Percentiles rank a stretch among this genome's conserved stretches.
These are phyloP conservation scores for Macrotus californicus DNA, from an alignment of 2,113 vertebrate genomes.

Conservation along the genomic window DNA sequence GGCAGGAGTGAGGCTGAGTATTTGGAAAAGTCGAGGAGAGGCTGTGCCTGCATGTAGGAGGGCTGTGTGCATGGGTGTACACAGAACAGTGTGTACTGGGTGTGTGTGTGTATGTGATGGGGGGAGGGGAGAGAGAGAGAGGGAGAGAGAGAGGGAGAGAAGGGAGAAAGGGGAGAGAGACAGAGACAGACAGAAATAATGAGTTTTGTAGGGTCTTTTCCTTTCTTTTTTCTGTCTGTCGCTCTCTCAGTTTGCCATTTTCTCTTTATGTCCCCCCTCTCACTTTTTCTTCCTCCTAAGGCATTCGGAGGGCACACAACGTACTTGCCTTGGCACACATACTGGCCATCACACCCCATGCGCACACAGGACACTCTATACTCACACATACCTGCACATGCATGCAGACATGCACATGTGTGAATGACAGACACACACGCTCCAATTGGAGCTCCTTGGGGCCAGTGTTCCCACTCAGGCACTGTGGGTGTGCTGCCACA, in stretches of 20 bases:
- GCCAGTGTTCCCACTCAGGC: no score
- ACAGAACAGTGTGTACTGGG: not conserved
- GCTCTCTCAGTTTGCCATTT: not conserved
- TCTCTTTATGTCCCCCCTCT: not conserved
- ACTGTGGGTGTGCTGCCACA: fast-evolving
- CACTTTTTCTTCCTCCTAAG: not conserved
- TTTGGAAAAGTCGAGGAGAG: not conserved
- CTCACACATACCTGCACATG: fast-evolving
- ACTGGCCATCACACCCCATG: fast-evolving
- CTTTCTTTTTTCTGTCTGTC: not conserved
- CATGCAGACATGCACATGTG: fast-evolving
- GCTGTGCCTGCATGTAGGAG: not conserved
- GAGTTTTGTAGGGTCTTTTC: not conserved
- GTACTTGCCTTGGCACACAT: fast-evolving
- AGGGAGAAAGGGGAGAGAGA: not conserved
- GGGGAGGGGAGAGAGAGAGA: not conserved
- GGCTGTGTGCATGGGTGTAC: fast-evolving
- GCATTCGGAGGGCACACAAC: not conserved
- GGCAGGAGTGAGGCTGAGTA: not conserved
- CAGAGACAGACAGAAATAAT: not conserved
- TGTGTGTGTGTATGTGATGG: not conserved
- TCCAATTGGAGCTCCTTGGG: fast-evolving
- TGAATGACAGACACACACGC: fast-evolving
- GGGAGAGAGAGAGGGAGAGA: not conserved
- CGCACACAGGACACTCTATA: fast-evolving